Percentiles rank a stretch among this genome's conserved stretches.
These are phyloP conservation scores for Zosterops hypoxanthus DNA, from an alignment of 2,113 vertebrate species.

Conservation along the genomic window DNA sequence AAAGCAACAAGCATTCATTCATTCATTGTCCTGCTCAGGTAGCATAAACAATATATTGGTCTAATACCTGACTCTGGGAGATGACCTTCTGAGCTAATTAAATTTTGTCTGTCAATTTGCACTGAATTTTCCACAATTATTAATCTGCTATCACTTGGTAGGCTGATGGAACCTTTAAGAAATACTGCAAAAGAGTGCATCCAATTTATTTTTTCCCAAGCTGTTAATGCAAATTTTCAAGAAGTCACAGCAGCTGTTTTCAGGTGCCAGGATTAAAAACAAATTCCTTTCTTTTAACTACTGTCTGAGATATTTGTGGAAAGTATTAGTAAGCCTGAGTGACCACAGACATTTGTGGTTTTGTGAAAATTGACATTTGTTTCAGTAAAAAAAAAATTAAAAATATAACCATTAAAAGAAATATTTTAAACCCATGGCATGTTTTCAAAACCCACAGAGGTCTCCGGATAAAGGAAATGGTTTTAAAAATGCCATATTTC, in stretches of 20 bases:
- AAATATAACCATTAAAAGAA: background rate
- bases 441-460: background rate
- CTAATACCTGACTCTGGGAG: background rate
- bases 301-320: background rate
- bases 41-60: background rate
- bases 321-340: background rate
- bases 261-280: background rate
- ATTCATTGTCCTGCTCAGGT: background rate
- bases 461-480: background rate
- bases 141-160: background rate
- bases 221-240: background rate
- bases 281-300: background rate
- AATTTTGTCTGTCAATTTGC: background rate
- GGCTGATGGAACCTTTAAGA: background rate
- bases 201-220: background rate
- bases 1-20: background rate
- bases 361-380: constrained; percentile 3
- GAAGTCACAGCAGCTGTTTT: background rate
- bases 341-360: background rate
- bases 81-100: background rate
- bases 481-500: background rate
- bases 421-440: background rate
- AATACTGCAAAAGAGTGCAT: background rate
- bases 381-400: background rate
- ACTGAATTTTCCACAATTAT: background rate